phyloP scores from a whole-genome alignment of 2,113 vertebrate species.

The Embiotoca jacksoni region DNA sequence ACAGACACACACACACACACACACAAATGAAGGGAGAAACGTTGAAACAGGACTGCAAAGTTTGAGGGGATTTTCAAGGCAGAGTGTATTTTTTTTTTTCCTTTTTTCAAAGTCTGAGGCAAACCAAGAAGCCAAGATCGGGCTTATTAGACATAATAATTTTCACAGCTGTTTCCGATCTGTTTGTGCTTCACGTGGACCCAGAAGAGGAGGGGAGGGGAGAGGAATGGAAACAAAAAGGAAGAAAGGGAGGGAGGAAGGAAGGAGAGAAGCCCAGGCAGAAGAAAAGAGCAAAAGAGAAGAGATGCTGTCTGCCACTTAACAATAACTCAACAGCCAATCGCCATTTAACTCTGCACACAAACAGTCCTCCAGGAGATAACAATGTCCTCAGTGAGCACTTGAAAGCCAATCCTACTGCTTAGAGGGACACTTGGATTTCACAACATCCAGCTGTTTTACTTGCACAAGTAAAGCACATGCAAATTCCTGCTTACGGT shows the following conservation, averaged over 20 bases:
- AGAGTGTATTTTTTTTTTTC: conserved; percentile 8
- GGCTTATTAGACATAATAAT: conserved; percentile 67
- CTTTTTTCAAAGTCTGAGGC: conserved; percentile 49
- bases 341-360: conserved; percentile 17
- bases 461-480: conserved; percentile 49
- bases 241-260: conserved; percentile 12
- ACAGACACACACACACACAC: conserved; percentile 20
- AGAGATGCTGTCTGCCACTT: conserved; percentile 14
- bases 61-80: conserved; percentile 52
- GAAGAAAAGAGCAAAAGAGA: neutral
- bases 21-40: conserved; percentile 50
- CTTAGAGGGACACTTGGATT: conserved; percentile 58
- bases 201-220: conserved; percentile 21
- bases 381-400: conserved; percentile 48
- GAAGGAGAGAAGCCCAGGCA: neutral
- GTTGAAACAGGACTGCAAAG: conserved; percentile 56
- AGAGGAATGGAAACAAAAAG: conserved; percentile 32
- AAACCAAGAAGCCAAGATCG: conserved; percentile 51
- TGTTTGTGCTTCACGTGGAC: conserved; percentile 61
- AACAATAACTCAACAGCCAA: conserved; percentile 31
- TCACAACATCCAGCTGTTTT: conserved; percentile 69
- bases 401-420: conserved; percentile 41
- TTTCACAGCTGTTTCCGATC: conserved; percentile 83
- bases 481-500: conserved; percentile 63
- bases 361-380: conserved; percentile 29